Evolutionary conservation across 2,888 invertebrate species (phyloP).

Genomic region (Papilio elwesi): DNA sequence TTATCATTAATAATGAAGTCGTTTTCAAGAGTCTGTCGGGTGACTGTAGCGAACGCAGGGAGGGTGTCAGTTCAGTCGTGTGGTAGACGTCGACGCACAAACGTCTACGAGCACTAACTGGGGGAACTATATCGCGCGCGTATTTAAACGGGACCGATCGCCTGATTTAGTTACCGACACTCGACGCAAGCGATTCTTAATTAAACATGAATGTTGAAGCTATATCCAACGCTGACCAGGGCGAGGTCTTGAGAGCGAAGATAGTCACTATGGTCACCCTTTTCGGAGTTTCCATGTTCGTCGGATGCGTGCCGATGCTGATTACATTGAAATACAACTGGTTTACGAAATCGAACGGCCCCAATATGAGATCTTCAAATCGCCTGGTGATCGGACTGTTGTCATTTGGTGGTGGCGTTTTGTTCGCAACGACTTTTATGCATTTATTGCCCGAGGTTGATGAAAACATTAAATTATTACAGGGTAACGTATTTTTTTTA

Average conservation of each 20-base stretch:
- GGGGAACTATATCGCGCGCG: constrained; percentile 26
- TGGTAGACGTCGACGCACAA: constrained; percentile 44
- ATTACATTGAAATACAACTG: constrained; percentile 87
- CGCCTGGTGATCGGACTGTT: constrained; percentile 85
- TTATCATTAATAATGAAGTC: constrained; percentile 74
- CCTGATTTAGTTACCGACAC: constrained; percentile 37
- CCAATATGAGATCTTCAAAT: constrained; percentile 78
- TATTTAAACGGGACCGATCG: not conserved
- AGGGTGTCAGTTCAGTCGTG: constrained; percentile 69
- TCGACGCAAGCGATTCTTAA: constrained; percentile 47
- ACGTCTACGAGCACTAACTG: constrained; percentile 41
- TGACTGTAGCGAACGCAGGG: constrained; percentile 59
- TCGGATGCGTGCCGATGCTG: constrained; percentile 90
- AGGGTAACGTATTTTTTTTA: constrained; percentile 67
- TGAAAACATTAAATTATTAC: constrained; percentile 86
- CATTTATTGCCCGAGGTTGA: constrained; percentile 92
- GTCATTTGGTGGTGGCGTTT: constrained; percentile 92
- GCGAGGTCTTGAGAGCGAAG: constrained; percentile 87
- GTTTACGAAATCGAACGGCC: constrained; percentile 73
- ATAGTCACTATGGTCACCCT: constrained; percentile 91
- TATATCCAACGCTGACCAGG: constrained; percentile 49
- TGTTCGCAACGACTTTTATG: constrained; percentile 91
- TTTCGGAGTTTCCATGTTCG: constrained; percentile 88
- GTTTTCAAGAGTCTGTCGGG: constrained; percentile 69
- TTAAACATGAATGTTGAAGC: constrained; percentile 42